Evolutionary conservation across 92 coral and sea anemone species (phyloP), one percentile per base, ranked within the genome.

Genomic region (Porites lobata): DNA sequence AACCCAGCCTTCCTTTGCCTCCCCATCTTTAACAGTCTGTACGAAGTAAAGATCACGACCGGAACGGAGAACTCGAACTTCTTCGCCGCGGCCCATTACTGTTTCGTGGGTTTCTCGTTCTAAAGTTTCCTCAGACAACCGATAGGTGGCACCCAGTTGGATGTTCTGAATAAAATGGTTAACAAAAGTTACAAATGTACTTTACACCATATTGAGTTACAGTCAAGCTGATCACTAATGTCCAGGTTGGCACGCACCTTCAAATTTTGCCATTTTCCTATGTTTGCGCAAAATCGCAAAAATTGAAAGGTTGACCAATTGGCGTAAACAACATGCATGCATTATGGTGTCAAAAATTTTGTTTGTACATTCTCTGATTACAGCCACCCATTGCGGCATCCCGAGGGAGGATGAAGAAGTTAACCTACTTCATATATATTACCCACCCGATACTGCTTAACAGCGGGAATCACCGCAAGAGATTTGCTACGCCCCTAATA

Each of bases 11-110:
- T 95, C 98, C 76, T 90, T 93, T 64, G 88, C 77, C 21, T 86
- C 69, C 61, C 91, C 92, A 61, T 88, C 91, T 32, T 91, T 88
- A 32, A 91, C 88, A 38, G 98, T 95, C 84, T 95, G 98, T 21
- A 95, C 98, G 79, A 95, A 95, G 90, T 90, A 95, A 56, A 95
- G 98, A 85, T 95, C 98, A 72, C 92, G 91, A 65, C 98, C 98
- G n/a, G 98, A 95, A 61, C 98, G 98, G 50, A 95, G 94, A 38
- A 95, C 98, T 19, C 96, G 92, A 59, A 95, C 98, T 56, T 91
- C 82, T 69, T 95, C 98, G 9, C 98, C 98, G 32, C 94, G 93
- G 47, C 94, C 94, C 22, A 95, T 95, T 3, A 93, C 94, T 3
- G 82, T 89, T 50, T 91, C 77, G n/a, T 84, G 96, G 13, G 98